Evolutionary conservation across 2,888 invertebrate species (phyloP).

Genomic region (Orthosia incerta): DNA sequence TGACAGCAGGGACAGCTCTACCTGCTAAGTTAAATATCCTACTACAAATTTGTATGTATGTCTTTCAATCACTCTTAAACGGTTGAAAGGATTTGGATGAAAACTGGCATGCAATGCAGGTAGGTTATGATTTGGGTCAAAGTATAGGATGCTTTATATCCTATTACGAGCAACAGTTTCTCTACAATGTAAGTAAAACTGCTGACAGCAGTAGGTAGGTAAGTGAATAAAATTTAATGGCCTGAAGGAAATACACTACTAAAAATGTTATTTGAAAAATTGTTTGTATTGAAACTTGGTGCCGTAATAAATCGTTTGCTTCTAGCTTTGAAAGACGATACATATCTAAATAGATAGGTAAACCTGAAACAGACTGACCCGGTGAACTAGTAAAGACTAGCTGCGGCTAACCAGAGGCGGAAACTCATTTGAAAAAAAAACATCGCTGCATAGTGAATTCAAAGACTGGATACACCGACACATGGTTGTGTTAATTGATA

Average conservation of each 20-base stretch:
- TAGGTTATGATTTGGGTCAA: background rate
- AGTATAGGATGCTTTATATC: background rate
- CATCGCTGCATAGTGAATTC: background rate
- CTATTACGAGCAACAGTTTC: background rate
- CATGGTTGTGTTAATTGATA: background rate
- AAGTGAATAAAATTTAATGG: slow-evolving; percentile 1
- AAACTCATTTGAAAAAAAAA: slow-evolving; percentile 5
- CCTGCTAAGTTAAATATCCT: background rate
- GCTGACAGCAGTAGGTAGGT: too few relatives aligned
- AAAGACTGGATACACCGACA: background rate
- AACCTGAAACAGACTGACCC: slow-evolving; percentile 15
- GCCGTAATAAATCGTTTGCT: slow-evolving; percentile 24
- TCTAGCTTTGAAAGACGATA: slow-evolving; percentile 1
- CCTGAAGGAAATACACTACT: background rate
- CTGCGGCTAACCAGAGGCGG: slow-evolving; percentile 4
- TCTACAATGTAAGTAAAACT: background rate
- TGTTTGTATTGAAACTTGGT: background rate
- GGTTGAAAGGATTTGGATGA: background rate
- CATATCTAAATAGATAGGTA: background rate
- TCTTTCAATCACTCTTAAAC: background rate
- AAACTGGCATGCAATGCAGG: background rate
- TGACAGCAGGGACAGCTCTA: too few relatives aligned
- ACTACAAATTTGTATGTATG: background rate
- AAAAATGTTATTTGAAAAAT: slow-evolving; percentile 26
- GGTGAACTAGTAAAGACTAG: slow-evolving; percentile 27